Base-by-base conservation (phyloP, 2,888 invertebrate species). In the Amphipyra berbera region DNA sequence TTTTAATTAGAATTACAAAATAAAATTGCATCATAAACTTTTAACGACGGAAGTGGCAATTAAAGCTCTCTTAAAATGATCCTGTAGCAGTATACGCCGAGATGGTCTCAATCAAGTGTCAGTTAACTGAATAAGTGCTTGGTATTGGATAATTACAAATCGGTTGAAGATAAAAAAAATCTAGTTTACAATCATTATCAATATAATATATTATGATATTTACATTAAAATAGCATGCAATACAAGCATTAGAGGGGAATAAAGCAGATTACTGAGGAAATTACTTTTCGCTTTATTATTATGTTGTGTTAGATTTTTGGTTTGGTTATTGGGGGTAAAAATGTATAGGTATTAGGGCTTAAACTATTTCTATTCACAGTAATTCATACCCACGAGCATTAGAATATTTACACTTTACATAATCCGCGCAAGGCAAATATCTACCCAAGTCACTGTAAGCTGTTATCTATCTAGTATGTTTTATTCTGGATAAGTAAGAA, bases 201-300 rank as follows among this genome's bases (percentile, higher is more conserved):
- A 37, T 37, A 42, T 15, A 10, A 48, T 30, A 38, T 7, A 13
- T 8, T 33, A 14, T n/a, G 35, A 41, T 58, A 46, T 54, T 65
- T 40, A 65, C 72, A 49, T 38, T 65, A 52, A 66, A 66, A 67
- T 67, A 45, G 41, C 67, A 73, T 67, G 73, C 73, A 56, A 73
- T 61, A 48, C 12, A 21, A 50, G 54, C 73, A 69, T 72, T 72
- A 73, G 54, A 68, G 45, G 27, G 50, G 55, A 44, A 45, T 60
- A 52, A 52, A 50, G 44, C 40, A 45, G 50, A 67, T 60, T 67
- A 44, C 21, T 45, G 56, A 67, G 55, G 42, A 72, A 72, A 71
- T 58, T 55, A 55, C 50, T 44, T 73, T 60, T 55, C 7, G 33
- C 40, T 55, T 35, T 54, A 44, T 35, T 45, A 50, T 59, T 44